Conservation (phyloP, 2,888 invertebrate species). For the Spilosoma lubricipeda region DNA sequence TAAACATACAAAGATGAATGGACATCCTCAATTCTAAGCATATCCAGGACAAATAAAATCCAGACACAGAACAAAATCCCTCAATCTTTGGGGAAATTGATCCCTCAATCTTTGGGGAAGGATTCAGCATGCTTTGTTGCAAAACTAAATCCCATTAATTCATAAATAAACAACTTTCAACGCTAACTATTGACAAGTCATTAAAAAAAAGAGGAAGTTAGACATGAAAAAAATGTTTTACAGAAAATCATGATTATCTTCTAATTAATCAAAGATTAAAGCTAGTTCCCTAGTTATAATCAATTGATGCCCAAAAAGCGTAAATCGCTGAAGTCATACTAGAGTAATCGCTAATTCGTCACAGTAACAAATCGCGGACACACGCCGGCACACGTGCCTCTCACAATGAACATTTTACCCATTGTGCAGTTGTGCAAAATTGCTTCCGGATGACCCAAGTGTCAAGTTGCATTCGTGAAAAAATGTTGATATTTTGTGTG, state of each 20-base stretch:
- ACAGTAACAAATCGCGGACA: slow-evolving; percentile 46
- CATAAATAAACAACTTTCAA: too few relatives aligned
- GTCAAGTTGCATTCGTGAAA: slow-evolving; percentile 54
- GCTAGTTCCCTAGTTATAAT: slow-evolving; percentile 28
- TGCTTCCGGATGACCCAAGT: slow-evolving; percentile 66
- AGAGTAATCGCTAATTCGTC: slow-evolving; percentile 46
- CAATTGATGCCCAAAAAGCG: slow-evolving; percentile 52
- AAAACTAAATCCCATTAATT: too few relatives aligned
- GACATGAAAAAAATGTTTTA: not conserved
- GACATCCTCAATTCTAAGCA: too few relatives aligned
- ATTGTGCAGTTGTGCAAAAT: slow-evolving; percentile 51
- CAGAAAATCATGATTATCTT: not conserved
- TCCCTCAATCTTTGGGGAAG: too few relatives aligned
- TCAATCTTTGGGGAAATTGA: too few relatives aligned
- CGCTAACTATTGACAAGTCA: too few relatives aligned
- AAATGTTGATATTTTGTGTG: slow-evolving; percentile 48
- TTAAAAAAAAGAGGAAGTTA: not conserved
- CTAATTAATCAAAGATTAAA: slow-evolving; percentile 17
- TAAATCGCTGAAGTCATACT: slow-evolving; percentile 44
- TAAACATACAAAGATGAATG: too few relatives aligned
- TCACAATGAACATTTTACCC: slow-evolving; percentile 50
- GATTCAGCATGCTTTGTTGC: too few relatives aligned
- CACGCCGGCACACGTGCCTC: slow-evolving; percentile 50
- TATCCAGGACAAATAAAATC: too few relatives aligned
- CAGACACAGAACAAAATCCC: too few relatives aligned